Conservation (phyloP, 2,113 vertebrate species). For the Chiloscyllium plagiosum region DNA sequence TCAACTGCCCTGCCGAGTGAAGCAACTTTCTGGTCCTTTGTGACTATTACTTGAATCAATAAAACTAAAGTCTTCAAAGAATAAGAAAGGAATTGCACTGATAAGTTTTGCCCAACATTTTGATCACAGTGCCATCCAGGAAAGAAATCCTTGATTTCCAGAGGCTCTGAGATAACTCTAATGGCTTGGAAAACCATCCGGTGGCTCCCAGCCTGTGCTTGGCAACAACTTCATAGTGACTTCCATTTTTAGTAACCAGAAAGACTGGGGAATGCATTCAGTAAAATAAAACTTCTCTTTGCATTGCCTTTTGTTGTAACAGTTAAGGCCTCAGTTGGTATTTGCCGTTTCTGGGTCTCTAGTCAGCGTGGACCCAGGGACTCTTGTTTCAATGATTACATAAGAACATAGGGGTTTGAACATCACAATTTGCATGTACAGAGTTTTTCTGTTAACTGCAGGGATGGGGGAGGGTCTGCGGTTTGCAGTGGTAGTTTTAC, state of each 20-base stretch:
- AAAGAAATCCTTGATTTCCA: neutral
- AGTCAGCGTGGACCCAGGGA: neutral
- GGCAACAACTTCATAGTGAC: neutral
- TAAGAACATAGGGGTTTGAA: neutral
- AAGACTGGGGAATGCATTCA: neutral
- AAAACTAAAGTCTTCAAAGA: neutral
- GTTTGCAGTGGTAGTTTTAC: neutral
- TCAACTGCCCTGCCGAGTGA: neutral
- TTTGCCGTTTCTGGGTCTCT: neutral
- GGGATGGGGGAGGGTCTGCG: neutral
- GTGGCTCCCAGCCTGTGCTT: neutral
- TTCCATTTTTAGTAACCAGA: neutral
- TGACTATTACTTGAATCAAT: neutral
- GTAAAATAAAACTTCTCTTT: neutral
- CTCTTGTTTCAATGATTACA: neutral
- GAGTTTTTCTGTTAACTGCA: neutral
- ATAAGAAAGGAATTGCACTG: neutral
- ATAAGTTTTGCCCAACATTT: neutral
- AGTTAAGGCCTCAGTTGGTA: neutral
- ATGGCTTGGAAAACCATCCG: neutral
- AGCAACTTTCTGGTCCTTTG: neutral
- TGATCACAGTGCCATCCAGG: neutral
- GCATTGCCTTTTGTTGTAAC: neutral
- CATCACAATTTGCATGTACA: neutral
- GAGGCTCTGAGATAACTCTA: neutral